phyloP scores from a whole-genome alignment of 2,888 invertebrate genomes.

The Hecatera dysodea region DNA sequence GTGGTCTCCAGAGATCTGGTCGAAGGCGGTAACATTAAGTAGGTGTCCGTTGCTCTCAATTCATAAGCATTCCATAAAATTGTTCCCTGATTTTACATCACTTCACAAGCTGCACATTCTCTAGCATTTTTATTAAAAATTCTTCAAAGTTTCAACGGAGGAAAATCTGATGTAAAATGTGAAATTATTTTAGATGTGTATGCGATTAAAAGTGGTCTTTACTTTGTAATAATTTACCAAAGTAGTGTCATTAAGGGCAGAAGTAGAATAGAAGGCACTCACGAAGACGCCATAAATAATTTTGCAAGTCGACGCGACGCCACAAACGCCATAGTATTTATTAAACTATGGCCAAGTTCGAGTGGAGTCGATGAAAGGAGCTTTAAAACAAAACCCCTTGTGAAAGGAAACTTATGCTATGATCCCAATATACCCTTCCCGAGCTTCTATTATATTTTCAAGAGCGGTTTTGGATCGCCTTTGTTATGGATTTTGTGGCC shows the following conservation, averaged over 20 bases:
- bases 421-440: conserved; percentile 71
- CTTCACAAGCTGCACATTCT: conserved; percentile 25
- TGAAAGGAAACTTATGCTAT: conserved; percentile 75
- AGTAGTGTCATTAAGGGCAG: conserved; percentile 52
- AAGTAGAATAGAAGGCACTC: conserved; percentile 57
- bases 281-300: conserved; percentile 71
- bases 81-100: conserved; percentile 8
- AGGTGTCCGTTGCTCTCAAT: conserved; percentile 4
- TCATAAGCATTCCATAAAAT: conserved; percentile 18
- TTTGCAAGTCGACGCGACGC: conserved; percentile 59
- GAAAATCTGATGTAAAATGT: conserved; percentile 21
- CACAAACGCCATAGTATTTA: conserved; percentile 73
- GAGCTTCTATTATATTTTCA: conserved; percentile 70
- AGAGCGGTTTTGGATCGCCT: conserved; percentile 53
- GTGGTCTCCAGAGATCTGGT: neutral
- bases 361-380: conserved; percentile 69
- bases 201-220: conserved; percentile 41
- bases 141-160: conserved; percentile 15
- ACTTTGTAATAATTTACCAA: conserved; percentile 46
- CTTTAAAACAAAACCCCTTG: conserved; percentile 74
- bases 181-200: conserved; percentile 53
- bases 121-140: conserved; percentile 36
- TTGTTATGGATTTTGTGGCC: conserved; percentile 43
- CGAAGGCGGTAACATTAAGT: neutral
- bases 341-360: conserved; percentile 69